Conservation (phyloP, 2,888 invertebrate species). For the Steromphala cineraria region DNA sequence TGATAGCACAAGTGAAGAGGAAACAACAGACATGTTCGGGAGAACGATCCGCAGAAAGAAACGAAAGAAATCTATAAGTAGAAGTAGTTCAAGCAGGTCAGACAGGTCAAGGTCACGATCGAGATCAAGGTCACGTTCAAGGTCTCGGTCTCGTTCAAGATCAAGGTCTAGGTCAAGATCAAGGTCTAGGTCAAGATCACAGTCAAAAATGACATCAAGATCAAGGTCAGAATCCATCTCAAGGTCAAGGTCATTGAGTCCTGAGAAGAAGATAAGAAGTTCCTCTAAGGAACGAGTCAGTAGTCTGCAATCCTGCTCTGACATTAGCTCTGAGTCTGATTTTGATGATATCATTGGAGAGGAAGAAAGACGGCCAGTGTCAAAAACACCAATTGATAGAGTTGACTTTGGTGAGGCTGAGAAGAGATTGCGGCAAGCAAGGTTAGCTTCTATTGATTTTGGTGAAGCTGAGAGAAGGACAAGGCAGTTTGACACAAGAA, state of each 20-base stretch:
- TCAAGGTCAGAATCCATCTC: constrained; percentile 13
- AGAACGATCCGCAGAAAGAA: neutral
- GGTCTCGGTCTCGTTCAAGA: constrained; percentile 18
- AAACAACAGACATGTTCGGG: neutral
- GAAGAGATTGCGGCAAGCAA: constrained; percentile 51
- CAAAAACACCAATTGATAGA: constrained; percentile 51
- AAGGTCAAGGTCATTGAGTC: constrained; percentile 25
- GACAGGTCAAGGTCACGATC: constrained; percentile 25
- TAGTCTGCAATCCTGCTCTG: neutral
- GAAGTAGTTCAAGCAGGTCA: constrained; percentile 8
- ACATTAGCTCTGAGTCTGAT: neutral
- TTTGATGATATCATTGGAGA: constrained; percentile 9
- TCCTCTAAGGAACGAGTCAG: neutral
- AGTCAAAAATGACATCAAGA: constrained; percentile 22
- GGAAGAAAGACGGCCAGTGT: neutral
- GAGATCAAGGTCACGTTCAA: constrained; percentile 24
- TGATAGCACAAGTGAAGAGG: neutral
- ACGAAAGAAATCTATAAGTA: constrained; percentile 19
- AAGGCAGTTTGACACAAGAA: constrained; percentile 34
- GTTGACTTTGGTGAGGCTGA: constrained; percentile 70
- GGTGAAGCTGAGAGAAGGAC: constrained; percentile 36
- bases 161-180: constrained; percentile 16
- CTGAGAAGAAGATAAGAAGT: neutral
- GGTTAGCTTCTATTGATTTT: constrained; percentile 21
- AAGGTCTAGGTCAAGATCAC: constrained; percentile 30